These are phyloP conservation scores for Rhynchotus rufescens DNA, from an alignment of 2,797 vertebrate species.

Conservation along the genomic window DNA sequence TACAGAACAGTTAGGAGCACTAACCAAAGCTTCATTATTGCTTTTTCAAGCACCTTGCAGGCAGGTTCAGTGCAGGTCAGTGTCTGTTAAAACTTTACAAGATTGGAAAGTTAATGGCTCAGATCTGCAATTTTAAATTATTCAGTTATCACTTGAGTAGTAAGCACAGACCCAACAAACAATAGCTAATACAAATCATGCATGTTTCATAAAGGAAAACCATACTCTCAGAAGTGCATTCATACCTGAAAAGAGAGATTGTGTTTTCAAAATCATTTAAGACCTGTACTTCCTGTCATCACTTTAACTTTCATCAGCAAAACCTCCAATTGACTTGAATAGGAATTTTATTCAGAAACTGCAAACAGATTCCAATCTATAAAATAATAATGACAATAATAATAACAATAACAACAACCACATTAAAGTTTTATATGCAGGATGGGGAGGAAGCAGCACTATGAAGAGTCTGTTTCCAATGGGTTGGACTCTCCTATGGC, in stretches of 20 bases:
- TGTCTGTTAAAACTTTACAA: background rate
- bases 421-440: background rate
- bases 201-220: conserved; percentile 59
- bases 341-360: background rate
- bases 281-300: background rate
- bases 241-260: background rate
- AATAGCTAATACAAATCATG: conserved; percentile 44
- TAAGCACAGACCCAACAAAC: conserved; percentile 1
- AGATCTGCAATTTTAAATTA: conserved; percentile 61
- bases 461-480: background rate
- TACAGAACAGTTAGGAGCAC: background rate
- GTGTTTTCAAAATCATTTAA: background rate
- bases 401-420: too few species aligned
- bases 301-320: background rate
- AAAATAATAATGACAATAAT: background rate
- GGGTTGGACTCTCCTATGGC: background rate
- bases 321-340: background rate
- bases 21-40: background rate
- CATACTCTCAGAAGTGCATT: conserved; percentile 9
- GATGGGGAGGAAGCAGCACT: too few species aligned
- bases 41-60: background rate
- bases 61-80: background rate
- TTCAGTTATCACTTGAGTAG: conserved; percentile 36
- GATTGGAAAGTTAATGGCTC: conserved; percentile 36
- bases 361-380: background rate